These are phyloP conservation scores for Gorilla gorilla DNA, from an alignment of 2,113 vertebrate species.

Conservation along the genomic window DNA sequence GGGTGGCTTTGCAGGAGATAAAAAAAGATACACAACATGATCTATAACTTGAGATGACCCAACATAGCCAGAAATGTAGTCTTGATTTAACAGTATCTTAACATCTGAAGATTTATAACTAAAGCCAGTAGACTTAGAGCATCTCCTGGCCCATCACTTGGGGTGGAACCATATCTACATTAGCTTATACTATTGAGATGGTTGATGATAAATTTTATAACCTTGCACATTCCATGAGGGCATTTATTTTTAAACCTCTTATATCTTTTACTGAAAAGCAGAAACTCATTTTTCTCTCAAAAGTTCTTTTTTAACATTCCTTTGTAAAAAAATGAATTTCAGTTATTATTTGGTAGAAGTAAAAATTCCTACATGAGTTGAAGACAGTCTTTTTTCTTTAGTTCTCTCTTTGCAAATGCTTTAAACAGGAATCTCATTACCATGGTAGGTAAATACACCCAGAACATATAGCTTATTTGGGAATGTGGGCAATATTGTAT, in stretches of 20 bases:
- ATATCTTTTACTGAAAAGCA: not conserved
- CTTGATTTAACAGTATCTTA: not conserved
- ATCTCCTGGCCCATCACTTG: not conserved
- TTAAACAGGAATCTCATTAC: not conserved
- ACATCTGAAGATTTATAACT: not conserved
- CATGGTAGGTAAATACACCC: not conserved
- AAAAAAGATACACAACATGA: not conserved
- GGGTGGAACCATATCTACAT: not conserved
- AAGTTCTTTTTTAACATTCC: not conserved
- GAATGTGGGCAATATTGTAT: not conserved
- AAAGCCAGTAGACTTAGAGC: not conserved
- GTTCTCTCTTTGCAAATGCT: not conserved
- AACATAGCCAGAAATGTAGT: not conserved
- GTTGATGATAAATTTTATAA: not conserved
- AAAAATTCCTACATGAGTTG: not conserved
- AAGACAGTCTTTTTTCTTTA: not conserved
- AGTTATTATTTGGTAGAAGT: not conserved
- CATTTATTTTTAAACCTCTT: conserved; percentile 16
- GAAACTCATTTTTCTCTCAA: conserved; percentile 5
- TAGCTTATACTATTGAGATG: not conserved
- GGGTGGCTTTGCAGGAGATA: not conserved
- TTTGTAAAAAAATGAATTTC: not conserved
- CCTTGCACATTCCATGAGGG: not conserved
- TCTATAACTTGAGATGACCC: not conserved
- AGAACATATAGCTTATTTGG: not conserved